Percentiles rank a stretch among this genome's conserved stretches.
Conservation (phyloP, 2,888 invertebrate species). For the Heteromyza rotundicornis region DNA sequence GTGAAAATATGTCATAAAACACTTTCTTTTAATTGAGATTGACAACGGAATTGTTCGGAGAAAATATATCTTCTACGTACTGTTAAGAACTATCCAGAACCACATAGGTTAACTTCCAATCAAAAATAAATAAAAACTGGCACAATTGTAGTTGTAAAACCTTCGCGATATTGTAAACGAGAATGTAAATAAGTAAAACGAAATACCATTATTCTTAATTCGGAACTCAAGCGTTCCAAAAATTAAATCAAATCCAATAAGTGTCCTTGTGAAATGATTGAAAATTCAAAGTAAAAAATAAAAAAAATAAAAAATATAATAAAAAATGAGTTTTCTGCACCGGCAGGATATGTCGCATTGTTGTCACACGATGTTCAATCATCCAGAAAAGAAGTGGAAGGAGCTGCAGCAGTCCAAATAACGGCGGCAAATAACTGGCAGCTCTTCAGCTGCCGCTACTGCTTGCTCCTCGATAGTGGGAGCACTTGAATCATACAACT, state of each 20-base stretch:
- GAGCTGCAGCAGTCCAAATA: background rate
- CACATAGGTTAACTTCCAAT: too few relatives aligned
- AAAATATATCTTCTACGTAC: too few relatives aligned
- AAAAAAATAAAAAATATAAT: slow-evolving; percentile 4
- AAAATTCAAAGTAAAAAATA: slow-evolving; percentile 10
- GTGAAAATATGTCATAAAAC: too few relatives aligned
- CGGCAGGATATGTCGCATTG: slow-evolving; percentile 36
- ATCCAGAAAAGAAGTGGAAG: slow-evolving; percentile 18
- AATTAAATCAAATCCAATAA: too few relatives aligned
- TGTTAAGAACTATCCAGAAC: too few relatives aligned
- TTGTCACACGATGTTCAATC: slow-evolving; percentile 38
- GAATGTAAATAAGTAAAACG: too few relatives aligned
- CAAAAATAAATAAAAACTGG: too few relatives aligned
- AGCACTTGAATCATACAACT: slow-evolving; percentile 14
- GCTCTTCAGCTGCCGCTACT: background rate
- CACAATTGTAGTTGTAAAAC: too few relatives aligned
- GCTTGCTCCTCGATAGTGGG: slow-evolving; percentile 6
- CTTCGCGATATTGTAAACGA: too few relatives aligned
- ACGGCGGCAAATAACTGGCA: background rate
- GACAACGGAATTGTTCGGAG: too few relatives aligned
- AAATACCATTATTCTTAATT: slow-evolving; percentile 10
- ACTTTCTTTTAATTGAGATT: too few relatives aligned
- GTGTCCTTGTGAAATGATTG: slow-evolving; percentile 21
- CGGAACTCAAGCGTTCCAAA: background rate
- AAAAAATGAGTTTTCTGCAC: slow-evolving; percentile 16